Base-by-base conservation (phyloP, 2,888 invertebrate species). In the Habroteleia sp. region DNA sequence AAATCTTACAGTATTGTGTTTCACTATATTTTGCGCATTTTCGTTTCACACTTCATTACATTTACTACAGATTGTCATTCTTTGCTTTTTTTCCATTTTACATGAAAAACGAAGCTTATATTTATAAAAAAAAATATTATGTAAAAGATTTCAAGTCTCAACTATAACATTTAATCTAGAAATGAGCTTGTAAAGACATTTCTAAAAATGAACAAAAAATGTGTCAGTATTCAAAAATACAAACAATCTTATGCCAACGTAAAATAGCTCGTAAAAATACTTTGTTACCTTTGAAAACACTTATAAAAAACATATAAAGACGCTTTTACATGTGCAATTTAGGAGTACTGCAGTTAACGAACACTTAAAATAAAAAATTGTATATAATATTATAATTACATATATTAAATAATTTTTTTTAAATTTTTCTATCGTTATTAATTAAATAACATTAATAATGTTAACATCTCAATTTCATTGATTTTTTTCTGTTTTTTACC, bases 1-100 rank as follows among this genome's bases (percentile, higher is more conserved):
- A 62, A 71, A 71, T 71, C 71, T 71, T n/a, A 7, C 62, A 31
- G 52, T 54, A 62, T 71, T 54, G 31, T 46, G 8, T 62, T 54
- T 44, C 37, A 29, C 6, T 20, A 27, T 37, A 44, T 60, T 41
- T 58, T 39, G 13, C 35, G 20, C 48, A 11, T 41, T 68, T 50
- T 37, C 16, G 16, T 46, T 29, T 52, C 25, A 13, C 27, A 5
- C 29, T 37, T 37, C 41, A 25, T 39, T 35, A 25, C 7, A 0
- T n/a, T 17, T 7, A 23, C 2, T 3, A 20, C 3, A 20, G 20
- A n/a, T 20, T 20, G 4, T 20, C 4, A 20, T 20, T 20, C 20
- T 3, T 4, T 4, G 20, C 20, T n/a, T n/a, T n/a, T n/a, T n/a
- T n/a, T n/a, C n/a, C n/a, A n/a, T n/a, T n/a, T n/a, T n/a, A n/a